These are phyloP conservation scores for Paraescarpia echinospica DNA, from an alignment of 1,140 invertebrate genomes.

Conservation along the genomic window DNA sequence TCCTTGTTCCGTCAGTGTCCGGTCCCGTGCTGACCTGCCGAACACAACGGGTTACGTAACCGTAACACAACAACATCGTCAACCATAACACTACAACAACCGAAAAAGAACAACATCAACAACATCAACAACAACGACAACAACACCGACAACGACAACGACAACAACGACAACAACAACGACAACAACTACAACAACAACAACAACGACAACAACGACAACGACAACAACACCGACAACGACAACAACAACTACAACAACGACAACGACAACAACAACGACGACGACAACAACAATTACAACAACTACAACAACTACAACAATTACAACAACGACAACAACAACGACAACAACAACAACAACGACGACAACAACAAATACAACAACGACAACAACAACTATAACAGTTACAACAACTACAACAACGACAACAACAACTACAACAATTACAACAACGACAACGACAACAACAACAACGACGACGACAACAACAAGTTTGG, in stretches of 20 bases:
- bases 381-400: no score
- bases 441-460: background rate
- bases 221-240: no score
- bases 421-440: background rate
- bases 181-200: background rate
- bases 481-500: no score
- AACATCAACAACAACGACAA: background rate
- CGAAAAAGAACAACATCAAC: background rate
- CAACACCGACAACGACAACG: background rate
- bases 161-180: background rate
- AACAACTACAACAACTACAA: no score
- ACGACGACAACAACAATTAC: no score
- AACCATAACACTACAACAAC: background rate
- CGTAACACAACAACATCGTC: background rate
- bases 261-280: no score
- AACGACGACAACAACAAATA: no score
- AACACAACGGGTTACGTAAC: background rate
- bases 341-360: no score
- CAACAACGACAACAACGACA: background rate
- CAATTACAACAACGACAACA: no score
- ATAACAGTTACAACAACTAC: background rate
- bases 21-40: background rate
- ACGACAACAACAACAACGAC: background rate
- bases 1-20: background rate
- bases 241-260: no score